These are phyloP conservation scores for Stichopus horrens DNA, from an alignment of 53 echinoderm and acorn worm genomes.

Conservation along the genomic window DNA sequence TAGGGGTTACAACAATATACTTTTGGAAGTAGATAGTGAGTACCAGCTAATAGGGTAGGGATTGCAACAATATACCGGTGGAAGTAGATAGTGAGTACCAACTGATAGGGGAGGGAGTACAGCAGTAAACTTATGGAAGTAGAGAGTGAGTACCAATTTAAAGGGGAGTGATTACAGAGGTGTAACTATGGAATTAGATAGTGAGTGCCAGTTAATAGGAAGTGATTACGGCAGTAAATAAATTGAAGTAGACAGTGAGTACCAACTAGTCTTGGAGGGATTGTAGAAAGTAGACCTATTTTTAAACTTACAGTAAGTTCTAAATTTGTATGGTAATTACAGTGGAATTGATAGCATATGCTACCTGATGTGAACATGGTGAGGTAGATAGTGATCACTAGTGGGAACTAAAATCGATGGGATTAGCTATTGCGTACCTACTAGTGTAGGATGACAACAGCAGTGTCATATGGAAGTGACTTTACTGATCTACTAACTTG, in stretches of 20 bases:
- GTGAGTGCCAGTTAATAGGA: neutral
- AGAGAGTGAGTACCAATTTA: neutral
- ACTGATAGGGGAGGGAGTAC: neutral
- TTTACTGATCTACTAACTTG: too few relatives aligned
- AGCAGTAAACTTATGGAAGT: neutral
- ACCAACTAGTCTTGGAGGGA: neutral
- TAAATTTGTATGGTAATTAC: too few relatives aligned
- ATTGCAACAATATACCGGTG: neutral
- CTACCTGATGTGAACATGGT: too few relatives aligned
- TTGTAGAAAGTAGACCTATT: too few relatives aligned
- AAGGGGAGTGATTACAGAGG: neutral
- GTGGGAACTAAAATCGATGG: neutral
- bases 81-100: conserved; percentile 1
- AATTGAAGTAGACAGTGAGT: conserved; percentile 4
- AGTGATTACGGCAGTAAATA: neutral
- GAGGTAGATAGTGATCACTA: neutral
- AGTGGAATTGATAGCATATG: too few relatives aligned
- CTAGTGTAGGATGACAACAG: neutral
- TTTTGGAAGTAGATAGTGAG: neutral
- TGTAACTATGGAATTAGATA: neutral
- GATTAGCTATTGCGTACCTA: neutral
- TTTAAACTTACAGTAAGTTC: too few relatives aligned
- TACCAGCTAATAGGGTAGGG: neutral
- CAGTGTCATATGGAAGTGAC: too few relatives aligned
- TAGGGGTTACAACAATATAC: neutral